Evolutionary conservation across 2,888 invertebrate species (phyloP).

Genomic region (Troides aeacus): DNA sequence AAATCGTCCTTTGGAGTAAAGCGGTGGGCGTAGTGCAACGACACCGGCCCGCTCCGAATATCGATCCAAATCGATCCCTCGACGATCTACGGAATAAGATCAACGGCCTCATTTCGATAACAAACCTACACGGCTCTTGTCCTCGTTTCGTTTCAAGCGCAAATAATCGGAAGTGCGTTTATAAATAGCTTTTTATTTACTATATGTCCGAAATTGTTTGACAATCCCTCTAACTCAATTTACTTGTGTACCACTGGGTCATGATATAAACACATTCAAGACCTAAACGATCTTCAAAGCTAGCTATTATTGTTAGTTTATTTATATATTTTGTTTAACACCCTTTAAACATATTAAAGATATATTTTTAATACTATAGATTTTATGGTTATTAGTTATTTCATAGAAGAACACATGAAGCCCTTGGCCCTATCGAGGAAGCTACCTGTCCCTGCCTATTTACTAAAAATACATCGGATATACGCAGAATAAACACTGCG

Average conservation of each 20-base stretch:
- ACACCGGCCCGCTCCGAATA: conserved; percentile 65
- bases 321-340: not conserved
- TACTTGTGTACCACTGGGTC: not conserved
- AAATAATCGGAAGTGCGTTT: conserved; percentile 14
- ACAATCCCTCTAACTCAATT: not conserved
- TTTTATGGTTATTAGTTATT: not conserved
- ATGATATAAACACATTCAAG: not conserved
- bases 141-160: conserved; percentile 16
- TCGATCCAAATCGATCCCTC: conserved; percentile 63
- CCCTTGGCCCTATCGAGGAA: conserved; percentile 65
- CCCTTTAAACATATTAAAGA: not conserved
- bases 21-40: conserved; percentile 52
- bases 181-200: conserved; percentile 6
- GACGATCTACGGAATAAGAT: conserved; percentile 34
- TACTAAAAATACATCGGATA: conserved; percentile 74
- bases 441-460: conserved; percentile 70
- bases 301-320: not conserved
- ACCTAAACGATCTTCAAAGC: not conserved
- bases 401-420: conserved; percentile 37
- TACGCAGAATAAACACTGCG: conserved; percentile 68
- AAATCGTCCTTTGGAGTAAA: conserved; percentile 27
- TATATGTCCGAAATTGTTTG: not conserved
- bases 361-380: not conserved
- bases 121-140: conserved; percentile 40
- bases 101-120: conserved; percentile 45